Percentiles rank a stretch among this genome's conserved stretches.
Conservation (phyloP, 2,797 vertebrate genomes). For the Phoebastria nigripes region DNA sequence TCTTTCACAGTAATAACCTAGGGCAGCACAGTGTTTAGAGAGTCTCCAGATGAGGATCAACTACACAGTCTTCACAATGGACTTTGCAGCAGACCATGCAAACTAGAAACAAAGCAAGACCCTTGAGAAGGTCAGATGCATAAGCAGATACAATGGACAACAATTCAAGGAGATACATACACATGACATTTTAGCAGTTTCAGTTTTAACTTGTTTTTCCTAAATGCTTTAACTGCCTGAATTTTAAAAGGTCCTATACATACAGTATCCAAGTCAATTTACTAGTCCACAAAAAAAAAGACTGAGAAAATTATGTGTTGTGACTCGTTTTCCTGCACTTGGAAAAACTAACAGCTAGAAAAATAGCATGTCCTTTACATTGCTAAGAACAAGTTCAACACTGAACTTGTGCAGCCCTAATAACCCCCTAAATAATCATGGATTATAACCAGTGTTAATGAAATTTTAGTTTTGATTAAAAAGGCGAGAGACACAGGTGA, state of each 20-base stretch:
- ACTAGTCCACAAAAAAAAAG: neutral
- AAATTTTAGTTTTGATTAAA: neutral
- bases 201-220: neutral
- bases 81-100: neutral
- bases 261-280: neutral
- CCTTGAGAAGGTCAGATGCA: neutral
- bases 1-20: neutral
- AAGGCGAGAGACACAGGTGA: neutral
- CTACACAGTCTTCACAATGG: neutral
- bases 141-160: neutral
- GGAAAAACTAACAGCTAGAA: neutral
- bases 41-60: neutral
- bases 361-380: neutral
- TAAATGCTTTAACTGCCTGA: neutral
- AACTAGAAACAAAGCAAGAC: neutral
- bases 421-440: neutral
- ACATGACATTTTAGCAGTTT: neutral
- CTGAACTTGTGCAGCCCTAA: neutral
- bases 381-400: neutral
- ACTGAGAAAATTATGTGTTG: neutral
- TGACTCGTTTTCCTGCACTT: neutral
- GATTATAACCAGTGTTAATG: neutral
- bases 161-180: neutral
- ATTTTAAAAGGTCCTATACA: neutral
- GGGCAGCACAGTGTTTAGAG: neutral